phyloP scores from a whole-genome alignment of 2,888 invertebrate genomes.

The Eupeodes latifasciatus region DNA sequence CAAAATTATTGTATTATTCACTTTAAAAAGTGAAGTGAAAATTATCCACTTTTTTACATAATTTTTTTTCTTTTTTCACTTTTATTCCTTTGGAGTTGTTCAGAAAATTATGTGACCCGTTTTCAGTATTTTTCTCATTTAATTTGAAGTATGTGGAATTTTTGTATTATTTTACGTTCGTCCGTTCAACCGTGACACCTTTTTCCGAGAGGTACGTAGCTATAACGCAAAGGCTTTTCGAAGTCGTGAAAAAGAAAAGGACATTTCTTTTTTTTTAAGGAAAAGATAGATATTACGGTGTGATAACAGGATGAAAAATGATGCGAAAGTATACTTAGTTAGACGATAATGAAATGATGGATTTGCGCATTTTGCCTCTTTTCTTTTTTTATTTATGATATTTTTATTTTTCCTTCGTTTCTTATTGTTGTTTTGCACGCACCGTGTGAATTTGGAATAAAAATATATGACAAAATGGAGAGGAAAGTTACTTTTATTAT shows the following conservation, averaged over 20 bases:
- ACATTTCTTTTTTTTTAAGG: constrained; percentile 15
- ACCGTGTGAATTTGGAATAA: constrained; percentile 28
- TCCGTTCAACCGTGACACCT: constrained; percentile 70
- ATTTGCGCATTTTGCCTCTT: constrained; percentile 26
- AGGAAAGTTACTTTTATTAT: constrained; percentile 67
- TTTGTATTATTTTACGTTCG: background rate
- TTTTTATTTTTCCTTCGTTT: constrained; percentile 1
- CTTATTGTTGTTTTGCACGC: constrained; percentile 36
- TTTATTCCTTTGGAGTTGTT: constrained; percentile 12
- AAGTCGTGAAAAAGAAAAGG: constrained; percentile 15
- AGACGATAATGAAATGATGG: constrained; percentile 69
- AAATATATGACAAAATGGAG: constrained; percentile 40
- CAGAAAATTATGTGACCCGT: constrained; percentile 60
- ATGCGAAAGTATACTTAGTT: constrained; percentile 54
- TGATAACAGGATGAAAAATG: constrained; percentile 61
- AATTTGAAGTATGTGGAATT: constrained; percentile 5
- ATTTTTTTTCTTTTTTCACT: constrained; percentile 48
- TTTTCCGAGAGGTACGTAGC: constrained; percentile 41
- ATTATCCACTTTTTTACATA: constrained; percentile 56
- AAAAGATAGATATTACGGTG: constrained; percentile 21
- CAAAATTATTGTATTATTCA: constrained; percentile 35
- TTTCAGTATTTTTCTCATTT: constrained; percentile 38
- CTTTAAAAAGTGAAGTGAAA: constrained; percentile 18
- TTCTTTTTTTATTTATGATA: constrained; percentile 1
- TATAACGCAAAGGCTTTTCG: constrained; percentile 32